Evolutionary conservation across 2,113 vertebrate species (phyloP), one percentile per base, ranked within the genome.

Genomic region (Nibea albiflora): DNA sequence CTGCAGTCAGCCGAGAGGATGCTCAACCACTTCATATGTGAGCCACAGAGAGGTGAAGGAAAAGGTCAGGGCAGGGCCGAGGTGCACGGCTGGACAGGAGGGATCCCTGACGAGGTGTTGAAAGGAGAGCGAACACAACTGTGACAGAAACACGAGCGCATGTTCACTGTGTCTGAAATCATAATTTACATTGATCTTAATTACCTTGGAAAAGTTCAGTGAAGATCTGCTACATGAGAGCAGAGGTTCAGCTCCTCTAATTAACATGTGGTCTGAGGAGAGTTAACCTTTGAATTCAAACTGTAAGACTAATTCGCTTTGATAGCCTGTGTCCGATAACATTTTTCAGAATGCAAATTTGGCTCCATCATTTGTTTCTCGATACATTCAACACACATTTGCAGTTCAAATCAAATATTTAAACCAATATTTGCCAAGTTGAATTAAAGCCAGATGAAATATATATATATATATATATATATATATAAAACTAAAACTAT

Each of bases 1-100:
- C 89, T 93, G 76, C 88, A 94, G 77, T 92, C 92, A n/a, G 93
- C 92, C 0, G 93, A 94, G 58, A 85, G 26, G 78, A 91, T 93
- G 88, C 90, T 95, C 53, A 92, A 91, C 60, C 89, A 89, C 28
- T 92, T 94, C 42, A 90, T 93, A 46, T 80, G 64, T 66, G 90
- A 94, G 11, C 20, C 83, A 3, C 89, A 84, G 63, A 20, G 66
- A 1, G 22, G 53, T 16, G 85, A 89, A 54, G 84, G 60, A 8
- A 80, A 68, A 15, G 58, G 60, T 4, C 85, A 49, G 22, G 65
- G 82, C 74, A 63, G 74, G 58, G 80, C 73, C 3, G 89, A 86
- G 74, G 46, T 70, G 62, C 87, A 56, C 0, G 86, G 73, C 39
- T 90, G 87, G 83, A 63, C 26, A 6, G 83, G 69, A n/a, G 77